Evolutionary conservation across 1,140 invertebrate species (phyloP).

Genomic region (Hyles vespertilio): DNA sequence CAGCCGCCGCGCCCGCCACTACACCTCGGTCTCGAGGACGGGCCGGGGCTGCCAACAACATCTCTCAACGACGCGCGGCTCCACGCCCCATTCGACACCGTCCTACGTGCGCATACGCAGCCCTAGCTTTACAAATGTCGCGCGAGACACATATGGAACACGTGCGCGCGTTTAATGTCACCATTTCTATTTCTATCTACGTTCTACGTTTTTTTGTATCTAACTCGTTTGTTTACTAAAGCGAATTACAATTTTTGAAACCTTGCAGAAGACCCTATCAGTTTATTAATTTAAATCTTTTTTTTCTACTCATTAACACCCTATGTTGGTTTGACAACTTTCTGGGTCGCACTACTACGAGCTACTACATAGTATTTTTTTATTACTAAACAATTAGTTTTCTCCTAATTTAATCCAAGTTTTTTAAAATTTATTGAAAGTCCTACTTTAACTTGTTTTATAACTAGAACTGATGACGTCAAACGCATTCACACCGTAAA

Average conservation of each 20-base stretch:
- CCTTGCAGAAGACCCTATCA: too few species aligned
- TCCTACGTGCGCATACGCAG: conserved; percentile 55
- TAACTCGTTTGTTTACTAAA: too few species aligned
- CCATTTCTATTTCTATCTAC: conserved; percentile 1
- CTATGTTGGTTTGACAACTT: too few species aligned
- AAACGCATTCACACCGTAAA: conserved; percentile 14
- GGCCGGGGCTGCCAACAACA: conserved; percentile 72
- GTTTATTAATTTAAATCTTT: too few species aligned
- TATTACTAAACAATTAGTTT: too few species aligned
- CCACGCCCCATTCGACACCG: conserved; percentile 64
- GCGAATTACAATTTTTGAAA: too few species aligned
- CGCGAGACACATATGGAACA: conserved; percentile 45
- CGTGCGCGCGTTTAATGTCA: conserved; percentile 8
- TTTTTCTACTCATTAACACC: too few species aligned
- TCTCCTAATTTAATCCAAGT: too few species aligned
- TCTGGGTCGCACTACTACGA: too few species aligned
- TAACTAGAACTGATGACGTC: conserved; percentile 31
- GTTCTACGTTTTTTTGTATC: too few species aligned
- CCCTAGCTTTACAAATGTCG: conserved; percentile 53
- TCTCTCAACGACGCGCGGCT: conserved; percentile 65
- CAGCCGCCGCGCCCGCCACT: conserved; percentile 64
- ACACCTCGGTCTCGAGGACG: conserved; percentile 75
- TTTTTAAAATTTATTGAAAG: too few species aligned
- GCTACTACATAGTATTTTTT: too few species aligned
- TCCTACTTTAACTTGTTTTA: background rate